Conservation (phyloP, 1,140 invertebrate genomes). For the Eupristina koningsbergeri region DNA sequence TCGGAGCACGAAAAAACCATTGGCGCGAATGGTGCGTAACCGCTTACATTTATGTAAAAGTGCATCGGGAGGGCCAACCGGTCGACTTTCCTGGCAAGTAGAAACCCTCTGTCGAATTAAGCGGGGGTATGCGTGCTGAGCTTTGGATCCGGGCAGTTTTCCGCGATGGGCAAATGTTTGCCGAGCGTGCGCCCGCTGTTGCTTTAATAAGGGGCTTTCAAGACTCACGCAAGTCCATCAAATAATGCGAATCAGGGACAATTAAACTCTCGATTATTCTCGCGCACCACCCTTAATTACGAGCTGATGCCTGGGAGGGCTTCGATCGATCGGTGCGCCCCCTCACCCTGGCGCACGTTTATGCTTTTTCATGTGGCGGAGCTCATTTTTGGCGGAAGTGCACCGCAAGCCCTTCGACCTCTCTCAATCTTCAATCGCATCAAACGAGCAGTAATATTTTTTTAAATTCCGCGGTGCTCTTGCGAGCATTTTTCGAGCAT, state of each 20-base stretch:
- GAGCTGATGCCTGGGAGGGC: too few relatives aligned
- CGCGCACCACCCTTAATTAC: background rate
- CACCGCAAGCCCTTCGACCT: too few relatives aligned
- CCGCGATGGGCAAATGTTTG: slow-evolving; percentile 14
- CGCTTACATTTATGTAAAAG: background rate
- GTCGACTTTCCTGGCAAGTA: background rate
- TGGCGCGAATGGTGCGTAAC: background rate
- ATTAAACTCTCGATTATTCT: slow-evolving; percentile 31
- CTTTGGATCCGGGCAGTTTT: background rate
- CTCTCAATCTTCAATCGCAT: too few relatives aligned
- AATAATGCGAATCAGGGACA: slow-evolving; percentile 18
- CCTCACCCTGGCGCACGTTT: background rate
- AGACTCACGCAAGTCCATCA: background rate
- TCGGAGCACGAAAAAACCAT: background rate
- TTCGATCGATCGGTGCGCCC: background rate
- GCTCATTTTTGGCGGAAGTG: too few relatives aligned
- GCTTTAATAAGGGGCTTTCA: slow-evolving; percentile 27
- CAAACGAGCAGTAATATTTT: background rate
- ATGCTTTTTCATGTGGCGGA: too few relatives aligned
- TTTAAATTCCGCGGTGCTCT: background rate
- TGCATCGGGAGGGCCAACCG: background rate
- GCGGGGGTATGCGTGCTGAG: background rate
- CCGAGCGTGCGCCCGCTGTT: slow-evolving; percentile 2
- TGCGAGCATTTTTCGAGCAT: background rate
- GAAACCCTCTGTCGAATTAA: slow-evolving; percentile 25